A percentile compares a stretch with the other conserved stretches of the same genome.
These are phyloP conservation scores for Halictus ligatus DNA, from an alignment of 2,888 invertebrate species.

Conservation along the genomic window DNA sequence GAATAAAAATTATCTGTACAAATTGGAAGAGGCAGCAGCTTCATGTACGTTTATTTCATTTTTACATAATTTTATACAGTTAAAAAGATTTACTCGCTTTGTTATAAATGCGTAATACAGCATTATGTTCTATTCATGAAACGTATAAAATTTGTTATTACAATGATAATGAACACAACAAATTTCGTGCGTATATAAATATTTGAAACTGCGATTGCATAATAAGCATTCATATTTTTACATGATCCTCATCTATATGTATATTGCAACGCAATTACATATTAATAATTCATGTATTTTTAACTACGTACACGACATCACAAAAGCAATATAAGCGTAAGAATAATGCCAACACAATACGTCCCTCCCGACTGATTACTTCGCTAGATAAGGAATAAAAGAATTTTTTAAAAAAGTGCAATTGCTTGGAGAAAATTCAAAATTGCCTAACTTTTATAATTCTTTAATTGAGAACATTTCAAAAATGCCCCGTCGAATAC, in stretches of 20 bases:
- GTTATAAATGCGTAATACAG: background rate
- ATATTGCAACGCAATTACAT: background rate
- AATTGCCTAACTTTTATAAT: too few relatives aligned
- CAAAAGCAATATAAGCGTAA: background rate
- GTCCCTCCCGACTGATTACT: background rate
- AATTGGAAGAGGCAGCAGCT: too few relatives aligned
- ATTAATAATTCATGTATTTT: constrained; percentile 2
- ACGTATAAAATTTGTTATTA: background rate
- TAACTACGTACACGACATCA: background rate
- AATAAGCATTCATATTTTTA: background rate
- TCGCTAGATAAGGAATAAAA: too few relatives aligned
- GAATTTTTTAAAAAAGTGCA: too few relatives aligned
- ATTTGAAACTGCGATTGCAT: background rate
- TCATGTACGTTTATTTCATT: too few relatives aligned
- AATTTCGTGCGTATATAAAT: background rate
- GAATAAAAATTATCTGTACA: too few relatives aligned
- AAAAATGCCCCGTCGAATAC: background rate
- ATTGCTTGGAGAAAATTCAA: too few relatives aligned
- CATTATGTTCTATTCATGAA: background rate
- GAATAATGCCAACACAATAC: background rate
- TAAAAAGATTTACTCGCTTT: too few relatives aligned
- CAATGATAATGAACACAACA: background rate
- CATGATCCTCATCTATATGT: background rate
- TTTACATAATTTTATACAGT: too few relatives aligned
- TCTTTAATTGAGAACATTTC: background rate